Percentiles rank a stretch among this genome's conserved stretches.
These are phyloP conservation scores for Phoebastria nigripes DNA, from an alignment of 2,797 vertebrate species.

Conservation along the genomic window DNA sequence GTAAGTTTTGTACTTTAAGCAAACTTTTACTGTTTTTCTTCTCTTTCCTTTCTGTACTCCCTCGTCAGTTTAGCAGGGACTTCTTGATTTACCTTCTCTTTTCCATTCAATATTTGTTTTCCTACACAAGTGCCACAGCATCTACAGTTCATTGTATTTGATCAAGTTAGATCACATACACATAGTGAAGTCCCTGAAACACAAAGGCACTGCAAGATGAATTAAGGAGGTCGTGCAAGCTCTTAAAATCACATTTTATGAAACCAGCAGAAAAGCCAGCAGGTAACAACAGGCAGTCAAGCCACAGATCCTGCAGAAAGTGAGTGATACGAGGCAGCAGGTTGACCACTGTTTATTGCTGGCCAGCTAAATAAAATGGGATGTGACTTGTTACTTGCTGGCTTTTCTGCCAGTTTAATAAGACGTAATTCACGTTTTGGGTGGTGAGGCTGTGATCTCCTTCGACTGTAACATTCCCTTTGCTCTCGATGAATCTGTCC, in stretches of 20 bases:
- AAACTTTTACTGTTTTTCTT: not conserved
- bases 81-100: slow-evolving; percentile 25
- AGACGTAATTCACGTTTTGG: not conserved
- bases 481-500: not conserved
- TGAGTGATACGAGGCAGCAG: not conserved
- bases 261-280: not conserved
- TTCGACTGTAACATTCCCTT: not conserved
- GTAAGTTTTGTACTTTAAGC: not conserved
- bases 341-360: slow-evolving; percentile 21
- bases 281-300: not conserved
- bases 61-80: not conserved
- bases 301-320: not conserved
- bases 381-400: not conserved
- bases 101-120: slow-evolving; percentile 39
- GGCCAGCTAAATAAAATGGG: slow-evolving; percentile 8
- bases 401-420: not conserved
- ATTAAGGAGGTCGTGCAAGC: slow-evolving; percentile 17
- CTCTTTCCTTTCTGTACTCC: not conserved
- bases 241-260: slow-evolving; percentile 24
- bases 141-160: slow-evolving; percentile 35
- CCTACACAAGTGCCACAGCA: not conserved
- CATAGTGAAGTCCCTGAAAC: slow-evolving; percentile 35
- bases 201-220: not conserved
- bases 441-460: not conserved
- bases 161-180: slow-evolving; percentile 37